Evolutionary conservation across 2,113 vertebrate species (phyloP), one percentile per base, ranked within the genome.

Genomic region (Ictalurus punctatus): DNA sequence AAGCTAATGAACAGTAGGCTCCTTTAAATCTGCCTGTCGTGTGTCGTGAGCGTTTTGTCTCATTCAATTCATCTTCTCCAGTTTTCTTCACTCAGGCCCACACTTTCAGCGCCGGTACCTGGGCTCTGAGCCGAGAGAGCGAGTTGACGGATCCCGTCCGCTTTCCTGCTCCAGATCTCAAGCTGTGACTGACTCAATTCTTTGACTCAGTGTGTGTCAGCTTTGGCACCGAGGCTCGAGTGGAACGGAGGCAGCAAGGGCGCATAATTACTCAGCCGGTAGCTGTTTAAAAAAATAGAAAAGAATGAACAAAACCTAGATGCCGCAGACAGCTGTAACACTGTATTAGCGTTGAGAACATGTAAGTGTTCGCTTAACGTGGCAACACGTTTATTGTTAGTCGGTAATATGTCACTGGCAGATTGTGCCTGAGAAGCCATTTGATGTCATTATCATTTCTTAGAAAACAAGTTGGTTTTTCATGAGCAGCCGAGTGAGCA

Each of bases 141-240:
- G 80, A 71, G 69, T 92, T 85, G 91, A 88, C 73, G 84, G 87
- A 86, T 65, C 83, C 73, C 73, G 74, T 84, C 73, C 54, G 81
- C 71, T 52, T 83, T 84, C 82, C 85, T 87, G 81, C 85, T 86
- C 76, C 89, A 90, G 89, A 83, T 40, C 88, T 87, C 86, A 78
- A 84, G 80, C 58, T 84, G 81, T 84, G 81, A 89, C 88, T 91
- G 88, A 91, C 83, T 91, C 88, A 91, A 76, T 86, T 86, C 83
- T 89, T 82, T 85, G 83, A 89, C 86, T 89, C 83, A 89, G 84
- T 83, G 58, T 82, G 76, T 88, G 74, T 91, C 78, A 79, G 71
- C 85, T 84, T 86, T 89, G 85, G 86, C 90, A 89, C 67, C 2
- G 52, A 16, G 61, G 44, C 86, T 40, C 3, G 58, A 56, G 54